Evolutionary conservation across 2,113 vertebrate species (phyloP).

Genomic region (Tychaedon coryphoeus): DNA sequence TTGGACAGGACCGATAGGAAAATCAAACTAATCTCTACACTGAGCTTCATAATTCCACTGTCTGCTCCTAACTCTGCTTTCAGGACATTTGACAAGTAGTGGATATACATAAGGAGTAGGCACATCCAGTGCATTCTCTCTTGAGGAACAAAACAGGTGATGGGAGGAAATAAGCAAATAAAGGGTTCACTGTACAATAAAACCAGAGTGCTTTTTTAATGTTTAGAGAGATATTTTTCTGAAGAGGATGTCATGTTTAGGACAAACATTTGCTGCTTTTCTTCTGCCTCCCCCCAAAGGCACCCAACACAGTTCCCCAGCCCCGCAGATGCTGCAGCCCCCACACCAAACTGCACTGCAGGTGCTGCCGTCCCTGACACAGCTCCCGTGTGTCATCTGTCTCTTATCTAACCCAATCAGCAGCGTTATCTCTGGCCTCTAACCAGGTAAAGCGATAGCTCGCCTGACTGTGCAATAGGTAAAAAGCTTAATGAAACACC

Average conservation of each 20-base stretch:
- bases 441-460: background rate
- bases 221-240: background rate
- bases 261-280: background rate
- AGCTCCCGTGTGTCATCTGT: accelerated
- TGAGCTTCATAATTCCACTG: background rate
- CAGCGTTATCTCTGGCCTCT: accelerated
- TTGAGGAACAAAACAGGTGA: background rate
- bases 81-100: background rate
- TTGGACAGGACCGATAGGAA: background rate
- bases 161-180: background rate
- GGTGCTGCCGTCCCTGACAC: too few relatives aligned
- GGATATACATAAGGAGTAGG: background rate
- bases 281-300: too few relatives aligned
- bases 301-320: accelerated
- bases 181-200: background rate
- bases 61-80: background rate
- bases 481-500: accelerated
- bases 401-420: accelerated
- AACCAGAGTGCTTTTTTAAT: accelerated
- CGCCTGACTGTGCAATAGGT: accelerated
- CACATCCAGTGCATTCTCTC: background rate
- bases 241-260: background rate
- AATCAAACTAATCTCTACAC: background rate
- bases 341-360: background rate
- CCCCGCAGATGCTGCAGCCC: background rate